Percentiles rank a stretch among this genome's conserved stretches.
Evolutionary conservation across 2,113 vertebrate genomes (phyloP).

Genomic region (Gopherus evgoodei): DNA sequence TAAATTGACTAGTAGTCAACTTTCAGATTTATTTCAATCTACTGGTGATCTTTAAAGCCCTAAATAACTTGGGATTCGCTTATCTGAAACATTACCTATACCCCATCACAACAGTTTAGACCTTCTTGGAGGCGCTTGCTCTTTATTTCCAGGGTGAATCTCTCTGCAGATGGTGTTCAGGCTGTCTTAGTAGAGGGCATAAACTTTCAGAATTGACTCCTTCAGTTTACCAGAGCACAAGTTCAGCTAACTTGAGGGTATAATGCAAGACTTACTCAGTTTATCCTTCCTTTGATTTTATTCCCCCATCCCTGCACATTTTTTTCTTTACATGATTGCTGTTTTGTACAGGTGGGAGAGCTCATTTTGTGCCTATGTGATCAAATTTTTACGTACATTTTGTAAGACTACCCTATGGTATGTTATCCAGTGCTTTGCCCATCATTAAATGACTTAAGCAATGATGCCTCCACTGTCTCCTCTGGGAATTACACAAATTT

Average conservation of each 20-base stretch:
- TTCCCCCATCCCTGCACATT: not conserved
- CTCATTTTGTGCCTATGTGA: not conserved
- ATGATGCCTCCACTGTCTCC: not conserved
- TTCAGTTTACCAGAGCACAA: no score
- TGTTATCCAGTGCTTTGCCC: not conserved
- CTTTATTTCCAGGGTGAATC: not conserved
- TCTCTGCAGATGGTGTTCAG: not conserved
- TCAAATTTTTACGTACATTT: not conserved
- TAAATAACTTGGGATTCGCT: not conserved
- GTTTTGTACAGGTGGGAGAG: not conserved
- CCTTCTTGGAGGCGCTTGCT: not conserved
- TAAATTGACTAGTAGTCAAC: not conserved
- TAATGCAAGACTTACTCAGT: not conserved
- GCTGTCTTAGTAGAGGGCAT: not conserved
- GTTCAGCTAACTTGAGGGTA: not conserved
- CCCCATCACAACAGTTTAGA: not conserved
- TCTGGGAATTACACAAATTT: not conserved
- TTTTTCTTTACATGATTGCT: not conserved
- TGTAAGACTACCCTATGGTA: not conserved
- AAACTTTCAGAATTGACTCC: not conserved
- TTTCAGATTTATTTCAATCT: not conserved
- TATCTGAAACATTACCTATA: not conserved
- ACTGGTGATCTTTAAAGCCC: not conserved
- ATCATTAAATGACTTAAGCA: not conserved
- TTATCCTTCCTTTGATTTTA: not conserved